Percentiles rank a stretch among this genome's conserved stretches.
phyloP scores from a whole-genome alignment of 2,888 invertebrate species.

The Monochamus alternatus region DNA sequence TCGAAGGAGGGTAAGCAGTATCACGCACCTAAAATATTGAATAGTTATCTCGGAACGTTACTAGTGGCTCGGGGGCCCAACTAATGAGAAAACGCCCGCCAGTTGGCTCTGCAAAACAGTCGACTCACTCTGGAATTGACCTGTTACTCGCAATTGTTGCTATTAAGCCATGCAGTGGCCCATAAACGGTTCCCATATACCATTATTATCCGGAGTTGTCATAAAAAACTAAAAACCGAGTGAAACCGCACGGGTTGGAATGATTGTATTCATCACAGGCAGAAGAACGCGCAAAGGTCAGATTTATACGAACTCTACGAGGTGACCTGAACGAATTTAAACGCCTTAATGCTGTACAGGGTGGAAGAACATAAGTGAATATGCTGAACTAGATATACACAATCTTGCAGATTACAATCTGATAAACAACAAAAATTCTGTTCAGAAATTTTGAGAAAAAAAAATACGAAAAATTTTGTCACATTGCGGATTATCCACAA shows the following conservation, averaged over 20 bases:
- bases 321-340: too few species aligned
- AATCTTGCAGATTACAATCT: too few species aligned
- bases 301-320: too few species aligned
- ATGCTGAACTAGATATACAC: too few species aligned
- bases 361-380: too few species aligned
- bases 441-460: too few species aligned
- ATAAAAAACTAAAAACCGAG: background rate
- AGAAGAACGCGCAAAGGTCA: too few species aligned
- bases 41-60: conserved; percentile 10
- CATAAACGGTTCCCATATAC: background rate
- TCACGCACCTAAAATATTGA: conserved; percentile 22
- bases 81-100: conserved; percentile 22
- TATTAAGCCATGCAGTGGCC: conserved; percentile 10
- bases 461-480: too few species aligned
- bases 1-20: conserved; percentile 1
- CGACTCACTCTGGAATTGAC: conserved; percentile 22
- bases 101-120: conserved; percentile 17
- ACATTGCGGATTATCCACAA: too few species aligned
- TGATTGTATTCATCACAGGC: background rate
- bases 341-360: too few species aligned
- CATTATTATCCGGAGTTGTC: background rate
- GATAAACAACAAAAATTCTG: too few species aligned
- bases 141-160: conserved; percentile 15
- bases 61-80: conserved; percentile 10
- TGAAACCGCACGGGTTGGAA: background rate